A percentile compares a stretch with the other conserved stretches of the same genome.
These are phyloP conservation scores for Noctilio leporinus DNA, from an alignment of 2,113 vertebrate species.

Conservation along the genomic window DNA sequence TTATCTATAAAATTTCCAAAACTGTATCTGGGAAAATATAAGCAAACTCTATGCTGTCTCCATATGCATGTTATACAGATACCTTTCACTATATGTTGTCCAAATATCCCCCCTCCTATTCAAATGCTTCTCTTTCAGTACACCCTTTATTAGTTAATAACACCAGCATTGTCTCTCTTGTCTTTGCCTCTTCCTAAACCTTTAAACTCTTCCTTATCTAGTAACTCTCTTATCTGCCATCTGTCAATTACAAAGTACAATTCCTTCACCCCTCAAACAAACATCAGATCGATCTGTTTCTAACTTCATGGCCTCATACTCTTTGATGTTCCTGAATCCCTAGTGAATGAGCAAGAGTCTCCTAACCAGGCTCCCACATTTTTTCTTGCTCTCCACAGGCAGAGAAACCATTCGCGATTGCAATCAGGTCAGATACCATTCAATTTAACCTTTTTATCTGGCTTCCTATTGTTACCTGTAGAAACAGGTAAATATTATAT, in stretches of 20 bases:
- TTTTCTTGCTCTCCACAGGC: background rate
- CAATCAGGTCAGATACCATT: background rate
- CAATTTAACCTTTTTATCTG: background rate
- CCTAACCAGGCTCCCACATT: background rate
- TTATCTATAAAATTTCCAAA: background rate
- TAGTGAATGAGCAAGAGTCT: background rate
- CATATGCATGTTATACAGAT: background rate
- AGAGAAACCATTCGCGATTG: background rate
- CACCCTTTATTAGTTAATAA: background rate
- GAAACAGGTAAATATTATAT: background rate
- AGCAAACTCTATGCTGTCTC: background rate
- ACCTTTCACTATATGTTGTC: background rate
- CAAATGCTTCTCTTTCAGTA: background rate
- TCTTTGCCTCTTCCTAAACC: background rate
- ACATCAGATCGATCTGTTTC: background rate
- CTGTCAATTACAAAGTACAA: background rate
- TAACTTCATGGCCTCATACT: background rate
- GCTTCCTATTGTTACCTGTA: background rate
- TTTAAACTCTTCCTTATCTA: background rate
- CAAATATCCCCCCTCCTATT: background rate
- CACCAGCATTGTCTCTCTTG: background rate
- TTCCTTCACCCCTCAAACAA: background rate
- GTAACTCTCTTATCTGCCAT: background rate
- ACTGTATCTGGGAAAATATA: background rate
- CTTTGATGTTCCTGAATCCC: fast-evolving